Conservation (phyloP, 2,797 vertebrate species). For the Pogoniulus pusillus region DNA sequence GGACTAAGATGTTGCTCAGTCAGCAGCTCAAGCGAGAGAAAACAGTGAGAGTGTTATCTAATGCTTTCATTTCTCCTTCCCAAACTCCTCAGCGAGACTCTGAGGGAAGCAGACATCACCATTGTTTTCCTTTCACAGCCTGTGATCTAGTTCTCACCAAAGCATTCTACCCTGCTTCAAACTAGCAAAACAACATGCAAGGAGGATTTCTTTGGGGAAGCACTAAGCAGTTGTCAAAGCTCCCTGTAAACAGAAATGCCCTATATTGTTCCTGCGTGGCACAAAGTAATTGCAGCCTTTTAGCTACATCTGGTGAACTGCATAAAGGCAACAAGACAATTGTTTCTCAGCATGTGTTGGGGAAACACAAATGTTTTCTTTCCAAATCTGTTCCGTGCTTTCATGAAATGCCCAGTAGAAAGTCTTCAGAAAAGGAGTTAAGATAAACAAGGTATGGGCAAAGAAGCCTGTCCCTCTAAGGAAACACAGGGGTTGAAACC, state of each 20-base stretch:
- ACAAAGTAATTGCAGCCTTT: neutral
- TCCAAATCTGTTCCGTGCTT: neutral
- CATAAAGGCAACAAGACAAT: neutral
- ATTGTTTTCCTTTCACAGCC: too few species aligned
- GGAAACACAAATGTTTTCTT: neutral
- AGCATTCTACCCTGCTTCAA: too few species aligned
- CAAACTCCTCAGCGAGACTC: too few species aligned
- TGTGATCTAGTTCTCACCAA: too few species aligned
- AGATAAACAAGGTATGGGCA: neutral
- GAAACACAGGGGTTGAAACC: neutral
- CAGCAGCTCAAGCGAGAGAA: too few species aligned
- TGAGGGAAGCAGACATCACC: too few species aligned
- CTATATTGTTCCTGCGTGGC: neutral
- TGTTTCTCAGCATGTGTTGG: neutral
- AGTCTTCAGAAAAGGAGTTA: neutral
- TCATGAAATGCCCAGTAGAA: neutral
- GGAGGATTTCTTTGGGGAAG: neutral
- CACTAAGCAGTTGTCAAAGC: neutral
- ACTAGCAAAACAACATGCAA: neutral
- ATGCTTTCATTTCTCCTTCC: too few species aligned
- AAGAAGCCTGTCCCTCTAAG: neutral
- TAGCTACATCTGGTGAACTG: neutral
- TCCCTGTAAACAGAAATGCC: accelerated
- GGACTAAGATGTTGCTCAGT: too few species aligned
- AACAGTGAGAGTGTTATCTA: too few species aligned